Evolutionary conservation across 2,113 vertebrate species (phyloP).

Genomic region (Chascanopsetta lugubris): DNA sequence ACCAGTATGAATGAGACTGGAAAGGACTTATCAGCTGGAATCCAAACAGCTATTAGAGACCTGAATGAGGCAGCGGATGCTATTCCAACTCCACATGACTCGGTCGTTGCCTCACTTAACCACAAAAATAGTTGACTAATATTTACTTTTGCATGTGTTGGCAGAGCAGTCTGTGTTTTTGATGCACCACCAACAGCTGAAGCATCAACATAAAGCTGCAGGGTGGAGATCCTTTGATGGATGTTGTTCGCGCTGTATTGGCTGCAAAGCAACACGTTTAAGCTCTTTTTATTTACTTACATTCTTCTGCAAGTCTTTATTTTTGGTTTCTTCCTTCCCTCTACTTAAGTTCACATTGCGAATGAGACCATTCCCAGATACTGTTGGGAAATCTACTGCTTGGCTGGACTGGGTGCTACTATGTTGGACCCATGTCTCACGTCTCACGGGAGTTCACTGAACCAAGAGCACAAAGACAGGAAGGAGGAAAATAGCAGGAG

Average conservation of each 20-base stretch:
- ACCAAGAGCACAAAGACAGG: constrained; percentile 49
- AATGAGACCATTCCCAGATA: background rate
- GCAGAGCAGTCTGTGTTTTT: background rate
- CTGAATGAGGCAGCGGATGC: too few relatives aligned
- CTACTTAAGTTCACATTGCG: background rate
- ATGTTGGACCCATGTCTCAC: constrained; percentile 1
- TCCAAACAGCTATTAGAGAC: too few relatives aligned
- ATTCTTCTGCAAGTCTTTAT: background rate
- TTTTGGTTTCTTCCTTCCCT: background rate
- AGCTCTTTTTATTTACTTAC: background rate
- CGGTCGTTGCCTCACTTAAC: too few relatives aligned
- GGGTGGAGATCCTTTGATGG: background rate
- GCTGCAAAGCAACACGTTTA: background rate
- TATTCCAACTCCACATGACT: too few relatives aligned
- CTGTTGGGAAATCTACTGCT: background rate
- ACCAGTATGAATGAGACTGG: too few relatives aligned
- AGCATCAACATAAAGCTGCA: background rate
- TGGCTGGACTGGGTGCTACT: constrained; percentile 5
- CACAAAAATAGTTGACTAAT: too few relatives aligned
- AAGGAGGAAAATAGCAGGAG: constrained; percentile 32
- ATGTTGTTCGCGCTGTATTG: background rate
- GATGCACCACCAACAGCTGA: background rate
- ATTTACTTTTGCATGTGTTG: background rate
- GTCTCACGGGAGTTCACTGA: background rate
- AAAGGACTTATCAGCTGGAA: too few relatives aligned